Evolutionary conservation across 2,797 vertebrate genomes (phyloP).

Genomic region (Leucoraja ocellata): DNA sequence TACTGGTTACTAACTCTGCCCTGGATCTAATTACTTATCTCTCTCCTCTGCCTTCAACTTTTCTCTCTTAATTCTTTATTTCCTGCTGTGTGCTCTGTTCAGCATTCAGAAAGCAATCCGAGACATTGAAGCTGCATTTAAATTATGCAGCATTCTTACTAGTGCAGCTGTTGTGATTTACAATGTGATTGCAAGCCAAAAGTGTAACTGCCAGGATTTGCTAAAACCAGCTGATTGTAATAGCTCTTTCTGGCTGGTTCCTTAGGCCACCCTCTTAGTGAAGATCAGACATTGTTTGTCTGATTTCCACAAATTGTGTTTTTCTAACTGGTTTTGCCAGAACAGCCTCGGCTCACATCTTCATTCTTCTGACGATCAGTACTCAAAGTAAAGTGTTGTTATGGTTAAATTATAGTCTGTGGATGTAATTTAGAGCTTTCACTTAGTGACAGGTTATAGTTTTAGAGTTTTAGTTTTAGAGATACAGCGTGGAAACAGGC

Average conservation of each 20-base stretch:
- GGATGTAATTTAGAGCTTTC: not conserved
- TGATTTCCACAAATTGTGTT: not conserved
- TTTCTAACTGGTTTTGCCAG: not conserved
- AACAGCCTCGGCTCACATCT: not conserved
- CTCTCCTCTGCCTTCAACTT: not conserved
- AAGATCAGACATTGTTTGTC: not conserved
- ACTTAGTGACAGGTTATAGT: not conserved
- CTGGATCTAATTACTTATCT: not conserved
- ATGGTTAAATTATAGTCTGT: not conserved
- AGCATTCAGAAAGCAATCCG: not conserved
- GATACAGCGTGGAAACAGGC: too few relatives aligned
- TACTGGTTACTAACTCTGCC: not conserved
- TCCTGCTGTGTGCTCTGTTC: not conserved
- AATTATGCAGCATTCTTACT: not conserved
- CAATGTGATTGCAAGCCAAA: constrained; percentile 1
- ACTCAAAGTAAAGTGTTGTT: not conserved
- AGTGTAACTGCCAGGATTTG: not conserved
- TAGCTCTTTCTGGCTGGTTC: not conserved
- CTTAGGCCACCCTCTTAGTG: not conserved
- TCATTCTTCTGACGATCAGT: not conserved
- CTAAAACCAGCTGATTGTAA: not conserved
- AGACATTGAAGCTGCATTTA: constrained; percentile 17
- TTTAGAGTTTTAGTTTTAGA: not conserved
- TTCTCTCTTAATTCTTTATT: constrained; percentile 22
- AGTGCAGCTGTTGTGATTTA: not conserved